phyloP scores from a whole-genome alignment of 2,113 vertebrate species.

The Rhinopomastus cyanomelas region DNA sequence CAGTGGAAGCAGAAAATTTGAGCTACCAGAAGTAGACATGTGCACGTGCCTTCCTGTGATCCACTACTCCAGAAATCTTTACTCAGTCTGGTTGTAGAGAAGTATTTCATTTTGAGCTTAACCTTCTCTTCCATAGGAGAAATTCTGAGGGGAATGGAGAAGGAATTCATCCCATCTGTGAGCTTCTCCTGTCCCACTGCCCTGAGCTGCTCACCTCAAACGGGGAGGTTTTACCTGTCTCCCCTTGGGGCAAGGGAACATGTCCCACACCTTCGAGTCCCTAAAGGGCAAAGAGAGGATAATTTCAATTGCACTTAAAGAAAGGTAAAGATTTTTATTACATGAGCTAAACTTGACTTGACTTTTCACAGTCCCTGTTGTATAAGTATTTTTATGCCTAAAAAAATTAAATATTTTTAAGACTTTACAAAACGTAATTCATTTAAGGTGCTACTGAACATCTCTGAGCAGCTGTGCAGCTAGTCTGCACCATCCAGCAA shows the following conservation, averaged over 20 bases:
- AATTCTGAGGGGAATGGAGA: neutral
- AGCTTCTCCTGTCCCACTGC: neutral
- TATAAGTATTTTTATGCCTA: neutral
- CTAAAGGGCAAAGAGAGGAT: neutral
- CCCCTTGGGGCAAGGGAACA: neutral
- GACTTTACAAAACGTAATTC: neutral
- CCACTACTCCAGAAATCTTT: neutral
- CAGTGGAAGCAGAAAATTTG: neutral
- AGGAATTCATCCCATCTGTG: neutral
- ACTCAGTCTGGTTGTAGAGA: neutral
- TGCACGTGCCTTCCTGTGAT: neutral
- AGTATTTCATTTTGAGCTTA: neutral
- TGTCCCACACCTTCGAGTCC: neutral
- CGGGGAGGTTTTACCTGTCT: neutral
- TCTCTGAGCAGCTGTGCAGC: neutral
- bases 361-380: neutral
- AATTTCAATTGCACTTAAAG: neutral
- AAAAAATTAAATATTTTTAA: neutral
- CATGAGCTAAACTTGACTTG: neutral
- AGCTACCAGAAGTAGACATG: neutral
- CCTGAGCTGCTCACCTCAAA: neutral
- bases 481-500: neutral
- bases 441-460: neutral
- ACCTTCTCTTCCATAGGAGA: neutral
- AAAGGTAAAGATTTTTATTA: neutral